Evolutionary conservation across 1,140 invertebrate genomes (phyloP), one percentile per base, ranked within the genome.

Genomic region (Ceratosolen fusciceps): DNA sequence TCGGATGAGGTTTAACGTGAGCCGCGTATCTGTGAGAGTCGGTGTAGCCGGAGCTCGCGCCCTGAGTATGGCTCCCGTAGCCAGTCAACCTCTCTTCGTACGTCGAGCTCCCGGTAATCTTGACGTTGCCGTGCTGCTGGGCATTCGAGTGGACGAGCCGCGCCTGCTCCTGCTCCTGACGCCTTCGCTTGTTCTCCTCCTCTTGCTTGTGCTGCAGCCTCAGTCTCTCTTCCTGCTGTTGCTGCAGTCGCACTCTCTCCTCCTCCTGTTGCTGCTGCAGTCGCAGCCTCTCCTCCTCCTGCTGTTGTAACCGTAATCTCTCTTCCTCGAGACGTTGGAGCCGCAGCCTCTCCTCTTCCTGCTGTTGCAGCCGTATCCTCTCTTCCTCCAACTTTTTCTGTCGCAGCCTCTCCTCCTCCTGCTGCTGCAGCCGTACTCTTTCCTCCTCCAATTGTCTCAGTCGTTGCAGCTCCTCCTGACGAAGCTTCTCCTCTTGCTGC

Each of bases 41-140:
- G 16, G 60, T 65, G 31, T 65, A 37, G n/a, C 60, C 68, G 2
- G 47, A 70, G n/a, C 10, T 29, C 2, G 16, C 21, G 29, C 37
- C 19, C 49, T 65, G 58, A 4, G 31, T 4, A 24, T n/a, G 43
- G 21, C 24, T 7, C 56, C 56, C 65, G 39, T 71, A 77, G 21
- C 68, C 24, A 0, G 10, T 9, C 2, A 60, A 2, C 0, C 49
- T 24, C 2, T 58, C 31, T 5, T 77, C 47, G 31, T 73, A 73
- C 12, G 54, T 62, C 8, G 67, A 24, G 37, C 47, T n/a, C 4
- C 77, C 58, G 16, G 14, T 14, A 60, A 60, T 31, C 31, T 60
- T 60, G 1, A 65, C 19, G 34, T 10, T 58, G 12, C 21, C 60
- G 29, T 76, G 74, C 26, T 76, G 74, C 26, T 76, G 54, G 12